A percentile compares a stretch with the other conserved stretches of the same genome.
These are phyloP conservation scores for Tautogolabrus adspersus DNA, from an alignment of 2,113 vertebrate species.

Conservation along the genomic window DNA sequence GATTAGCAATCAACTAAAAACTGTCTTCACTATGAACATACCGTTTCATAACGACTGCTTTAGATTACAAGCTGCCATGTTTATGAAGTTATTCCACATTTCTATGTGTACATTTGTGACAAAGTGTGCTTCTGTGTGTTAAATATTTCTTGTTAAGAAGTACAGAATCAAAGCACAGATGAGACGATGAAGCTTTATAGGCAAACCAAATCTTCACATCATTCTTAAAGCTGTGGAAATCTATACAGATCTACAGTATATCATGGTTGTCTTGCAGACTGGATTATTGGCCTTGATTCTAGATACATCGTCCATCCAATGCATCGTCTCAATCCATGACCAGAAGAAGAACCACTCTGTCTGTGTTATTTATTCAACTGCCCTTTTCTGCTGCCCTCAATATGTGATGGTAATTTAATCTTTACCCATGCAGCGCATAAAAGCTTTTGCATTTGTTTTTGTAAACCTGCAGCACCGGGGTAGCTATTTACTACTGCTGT, in stretches of 20 bases:
- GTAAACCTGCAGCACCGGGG: constrained; percentile 38
- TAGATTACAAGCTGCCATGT: too few species aligned
- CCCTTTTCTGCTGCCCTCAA: constrained; percentile 24
- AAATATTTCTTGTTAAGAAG: too few species aligned
- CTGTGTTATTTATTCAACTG: constrained; percentile 18
- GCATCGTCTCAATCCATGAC: neutral
- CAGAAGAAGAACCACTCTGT: neutral
- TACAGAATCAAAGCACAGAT: too few species aligned
- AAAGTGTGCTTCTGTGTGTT: too few species aligned
- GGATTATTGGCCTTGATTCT: neutral
- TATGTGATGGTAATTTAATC: constrained; percentile 57
- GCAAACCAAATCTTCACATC: too few species aligned
- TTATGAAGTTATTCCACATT: too few species aligned
- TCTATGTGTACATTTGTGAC: too few species aligned
- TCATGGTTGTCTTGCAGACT: neutral
- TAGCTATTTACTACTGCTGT: constrained; percentile 44
- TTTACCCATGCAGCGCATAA: constrained; percentile 31
- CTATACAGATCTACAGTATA: neutral
- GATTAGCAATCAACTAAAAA: too few species aligned
- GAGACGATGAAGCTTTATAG: too few species aligned
- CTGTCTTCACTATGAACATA: too few species aligned
- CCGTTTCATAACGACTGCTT: too few species aligned
- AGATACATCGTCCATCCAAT: neutral
- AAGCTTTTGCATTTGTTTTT: constrained; percentile 48
- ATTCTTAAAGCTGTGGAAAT: too few species aligned